Base-by-base conservation (phyloP, 2,888 invertebrate species). In the Epiblema foenella region DNA sequence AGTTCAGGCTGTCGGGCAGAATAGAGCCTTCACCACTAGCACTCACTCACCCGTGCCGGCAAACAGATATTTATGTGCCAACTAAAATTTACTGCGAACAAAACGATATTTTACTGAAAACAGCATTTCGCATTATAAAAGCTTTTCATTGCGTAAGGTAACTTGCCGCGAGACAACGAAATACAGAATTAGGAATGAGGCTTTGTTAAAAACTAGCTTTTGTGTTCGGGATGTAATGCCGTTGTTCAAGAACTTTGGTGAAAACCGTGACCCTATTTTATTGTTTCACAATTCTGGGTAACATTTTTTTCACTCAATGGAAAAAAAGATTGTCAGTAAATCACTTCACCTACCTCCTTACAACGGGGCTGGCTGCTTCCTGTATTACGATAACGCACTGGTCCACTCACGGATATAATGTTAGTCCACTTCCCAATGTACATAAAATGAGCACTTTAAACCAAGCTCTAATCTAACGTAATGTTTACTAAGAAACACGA, bases 1-100 rank as follows among this genome's bases (percentile, higher is more conserved):
- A 79, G 79, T 83, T 80, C 83, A 77, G 79, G 76, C 81, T 81
- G 84, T 82, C 79, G 78, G 82, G 77, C 80, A 83, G 83, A 85
- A 86, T 86, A 86, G 85, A 88, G 84, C 83, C 79, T 83, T 84
- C 81, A 79, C 80, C 83, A 81, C 82, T 81, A 81, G 80, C 83
- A 80, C 81, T 74, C 65, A 68, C 74, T 78, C 77, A 78, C 77
- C 78, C 78, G 77, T 78, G 77, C 75, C 75, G 76, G 60, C 65
- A 71, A 70, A 71, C 62, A 71, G 71, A 71, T 71, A 71, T 71
- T 71, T 71, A 71, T 71, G 71, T 71, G 49, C 71, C 67, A 66
- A 71, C 71, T 67, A 67, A 79, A 78, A 79, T 80, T 79, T 81
- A 80, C 78, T 77, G 78, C 78, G 76, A 78, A 76, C 77, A 74